phyloP scores from a whole-genome alignment of 2,113 vertebrate genomes.

The Pedetes capensis region DNA sequence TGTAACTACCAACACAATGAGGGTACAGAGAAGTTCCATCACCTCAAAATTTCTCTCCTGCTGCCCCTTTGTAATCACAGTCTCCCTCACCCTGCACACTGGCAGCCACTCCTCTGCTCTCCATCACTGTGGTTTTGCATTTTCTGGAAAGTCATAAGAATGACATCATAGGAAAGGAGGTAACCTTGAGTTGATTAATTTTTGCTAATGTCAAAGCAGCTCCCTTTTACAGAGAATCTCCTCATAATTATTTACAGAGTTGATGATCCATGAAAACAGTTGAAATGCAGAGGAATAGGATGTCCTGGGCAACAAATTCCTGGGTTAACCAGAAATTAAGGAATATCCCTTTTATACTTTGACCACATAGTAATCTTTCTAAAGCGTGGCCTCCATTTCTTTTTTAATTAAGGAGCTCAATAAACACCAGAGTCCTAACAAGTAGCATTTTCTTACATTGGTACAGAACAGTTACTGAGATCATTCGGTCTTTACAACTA shows the following conservation, averaged over 20 bases:
- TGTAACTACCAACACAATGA: neutral
- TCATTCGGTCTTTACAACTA: neutral
- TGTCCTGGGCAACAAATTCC: neutral
- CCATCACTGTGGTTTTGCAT: neutral
- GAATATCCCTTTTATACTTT: neutral
- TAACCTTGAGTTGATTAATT: neutral
- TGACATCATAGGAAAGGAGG: neutral
- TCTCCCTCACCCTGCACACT: neutral
- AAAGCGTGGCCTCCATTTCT: neutral
- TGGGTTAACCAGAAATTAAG: conserved; percentile 26
- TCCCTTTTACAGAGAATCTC: neutral
- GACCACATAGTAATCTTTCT: neutral
- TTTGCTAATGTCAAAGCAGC: neutral
- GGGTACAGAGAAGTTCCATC: neutral
- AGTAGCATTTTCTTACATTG: neutral
- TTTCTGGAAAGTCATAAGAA: neutral
- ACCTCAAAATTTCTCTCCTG: neutral
- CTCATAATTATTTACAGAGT: conserved; percentile 4
- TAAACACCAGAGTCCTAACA: neutral
- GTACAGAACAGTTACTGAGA: neutral
- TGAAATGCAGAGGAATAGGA: neutral
- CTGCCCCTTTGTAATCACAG: neutral
- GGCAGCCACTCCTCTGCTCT: neutral
- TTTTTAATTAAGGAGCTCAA: neutral
- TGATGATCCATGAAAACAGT: neutral